Conservation (phyloP, 2,888 invertebrate species). For the Leptinotarsa haldemani region DNA sequence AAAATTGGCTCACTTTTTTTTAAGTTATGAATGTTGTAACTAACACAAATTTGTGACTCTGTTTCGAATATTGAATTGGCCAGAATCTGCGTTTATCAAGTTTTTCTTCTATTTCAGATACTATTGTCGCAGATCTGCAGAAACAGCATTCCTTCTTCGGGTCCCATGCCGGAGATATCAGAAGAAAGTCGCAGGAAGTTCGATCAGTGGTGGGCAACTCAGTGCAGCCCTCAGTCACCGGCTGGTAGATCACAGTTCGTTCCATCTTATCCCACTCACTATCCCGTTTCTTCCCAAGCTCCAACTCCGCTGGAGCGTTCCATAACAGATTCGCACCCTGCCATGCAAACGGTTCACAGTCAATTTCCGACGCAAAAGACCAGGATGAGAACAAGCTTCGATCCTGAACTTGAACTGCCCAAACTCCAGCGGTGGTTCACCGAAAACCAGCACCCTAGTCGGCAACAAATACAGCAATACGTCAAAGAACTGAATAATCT, state of each 20-base stretch:
- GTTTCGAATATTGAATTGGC: background rate
- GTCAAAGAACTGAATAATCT: constrained; percentile 92
- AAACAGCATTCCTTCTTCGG: constrained; percentile 74
- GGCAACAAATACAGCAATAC: constrained; percentile 96
- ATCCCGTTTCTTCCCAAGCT: constrained; percentile 66
- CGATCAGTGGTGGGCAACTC: constrained; percentile 89
- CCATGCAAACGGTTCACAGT: constrained; percentile 80
- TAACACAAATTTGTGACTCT: background rate
- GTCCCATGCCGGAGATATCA: constrained; percentile 78
- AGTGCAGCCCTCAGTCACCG: constrained; percentile 73
- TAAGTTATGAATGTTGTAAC: too few relatives aligned
- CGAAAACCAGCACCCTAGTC: constrained; percentile 96
- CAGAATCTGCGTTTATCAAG: background rate
- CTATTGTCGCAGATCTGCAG: constrained; percentile 86
- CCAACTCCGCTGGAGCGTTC: constrained; percentile 66
- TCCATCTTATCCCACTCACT: constrained; percentile 67
- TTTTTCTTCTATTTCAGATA: constrained; percentile 69
- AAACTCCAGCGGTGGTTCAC: constrained; percentile 97
- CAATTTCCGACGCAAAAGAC: constrained; percentile 88
- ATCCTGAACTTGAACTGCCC: constrained; percentile 95
- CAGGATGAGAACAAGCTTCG: constrained; percentile 96
- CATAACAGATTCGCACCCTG: constrained; percentile 74
- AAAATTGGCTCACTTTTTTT: too few relatives aligned
- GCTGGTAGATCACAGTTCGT: constrained; percentile 62
- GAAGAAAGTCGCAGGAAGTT: constrained; percentile 90